phyloP scores from a whole-genome alignment of 2,113 vertebrate genomes.

The Psettodes erumei region DNA sequence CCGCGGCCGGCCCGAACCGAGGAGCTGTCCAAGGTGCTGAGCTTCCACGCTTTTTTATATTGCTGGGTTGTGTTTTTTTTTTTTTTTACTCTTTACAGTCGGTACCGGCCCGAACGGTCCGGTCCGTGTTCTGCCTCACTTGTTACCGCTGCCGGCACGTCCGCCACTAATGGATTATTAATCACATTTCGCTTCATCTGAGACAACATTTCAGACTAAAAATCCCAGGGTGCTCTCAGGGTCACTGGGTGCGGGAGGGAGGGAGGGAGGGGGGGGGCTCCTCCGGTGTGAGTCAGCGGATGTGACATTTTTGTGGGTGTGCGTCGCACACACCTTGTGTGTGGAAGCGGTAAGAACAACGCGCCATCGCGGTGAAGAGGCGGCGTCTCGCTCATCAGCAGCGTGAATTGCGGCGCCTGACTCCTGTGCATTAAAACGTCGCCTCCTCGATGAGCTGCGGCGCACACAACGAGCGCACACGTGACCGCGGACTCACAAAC shows the following conservation, averaged over 20 bases:
- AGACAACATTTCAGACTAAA: constrained; percentile 60
- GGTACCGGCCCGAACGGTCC: too few species aligned
- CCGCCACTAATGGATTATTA: constrained; percentile 72
- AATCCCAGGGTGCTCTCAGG: constrained; percentile 46
- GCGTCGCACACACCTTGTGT: background rate
- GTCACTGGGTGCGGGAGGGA: constrained; percentile 23
- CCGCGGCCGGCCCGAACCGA: background rate
- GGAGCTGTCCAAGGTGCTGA: constrained; percentile 42
- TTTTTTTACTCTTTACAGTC: too few species aligned
- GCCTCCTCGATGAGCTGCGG: background rate
- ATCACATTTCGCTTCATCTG: constrained; percentile 55
- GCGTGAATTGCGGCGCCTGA: too few species aligned
- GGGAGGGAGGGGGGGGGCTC: too few species aligned
- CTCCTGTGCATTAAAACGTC: background rate
- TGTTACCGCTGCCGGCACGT: constrained; percentile 21
- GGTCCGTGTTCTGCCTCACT: too few species aligned
- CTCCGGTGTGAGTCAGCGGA: constrained; percentile 25
- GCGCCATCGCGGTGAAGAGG: too few species aligned
- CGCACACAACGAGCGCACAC: background rate
- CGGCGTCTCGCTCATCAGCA: too few species aligned
- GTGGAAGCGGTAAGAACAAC: too few species aligned
- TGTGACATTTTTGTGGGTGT: constrained; percentile 22
- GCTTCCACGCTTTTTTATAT: too few species aligned
- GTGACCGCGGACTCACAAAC: constrained; percentile 32
- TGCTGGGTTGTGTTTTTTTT: too few species aligned